Conservation (phyloP, 1,140 invertebrate species). For the Brachionus asplanchnoidis region DNA sequence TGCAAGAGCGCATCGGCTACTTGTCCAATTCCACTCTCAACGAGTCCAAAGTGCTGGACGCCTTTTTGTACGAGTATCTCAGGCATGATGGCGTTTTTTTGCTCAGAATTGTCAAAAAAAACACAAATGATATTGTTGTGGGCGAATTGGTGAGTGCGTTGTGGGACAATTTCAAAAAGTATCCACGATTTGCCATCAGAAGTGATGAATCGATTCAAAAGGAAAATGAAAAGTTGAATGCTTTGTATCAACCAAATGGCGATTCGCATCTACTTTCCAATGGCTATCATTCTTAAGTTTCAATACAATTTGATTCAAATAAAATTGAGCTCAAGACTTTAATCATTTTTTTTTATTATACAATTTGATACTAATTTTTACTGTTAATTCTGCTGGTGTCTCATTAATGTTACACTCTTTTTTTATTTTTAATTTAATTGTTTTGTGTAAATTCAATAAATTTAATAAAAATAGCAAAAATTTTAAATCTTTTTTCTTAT, state of each 20-base stretch:
- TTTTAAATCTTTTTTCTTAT: too few species aligned
- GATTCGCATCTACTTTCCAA: neutral
- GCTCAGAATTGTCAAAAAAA: slow-evolving; percentile 59
- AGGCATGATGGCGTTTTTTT: slow-evolving; percentile 60
- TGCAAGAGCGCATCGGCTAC: neutral
- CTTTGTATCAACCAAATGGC: neutral
- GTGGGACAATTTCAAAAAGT: slow-evolving; percentile 48
- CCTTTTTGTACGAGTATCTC: slow-evolving; percentile 60
- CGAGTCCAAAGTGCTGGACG: slow-evolving; percentile 49
- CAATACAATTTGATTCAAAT: neutral
- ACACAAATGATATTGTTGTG: slow-evolving; percentile 60
- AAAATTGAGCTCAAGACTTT: neutral
- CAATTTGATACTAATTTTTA: neutral
- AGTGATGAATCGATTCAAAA: neutral
- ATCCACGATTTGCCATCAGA: slow-evolving; percentile 33
- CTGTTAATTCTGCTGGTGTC: neutral
- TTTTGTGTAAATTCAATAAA: neutral
- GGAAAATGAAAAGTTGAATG: slow-evolving; percentile 30
- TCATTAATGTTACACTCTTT: neutral
- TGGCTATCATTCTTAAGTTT: neutral
- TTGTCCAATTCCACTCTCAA: slow-evolving; percentile 41
- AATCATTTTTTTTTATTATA: neutral
- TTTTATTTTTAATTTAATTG: neutral
- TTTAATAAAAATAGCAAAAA: neutral
- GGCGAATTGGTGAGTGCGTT: slow-evolving; percentile 59